Percentiles rank a stretch among this genome's conserved stretches.
phyloP scores from a whole-genome alignment of 2,797 vertebrate genomes.

The Bufotes viridis region DNA sequence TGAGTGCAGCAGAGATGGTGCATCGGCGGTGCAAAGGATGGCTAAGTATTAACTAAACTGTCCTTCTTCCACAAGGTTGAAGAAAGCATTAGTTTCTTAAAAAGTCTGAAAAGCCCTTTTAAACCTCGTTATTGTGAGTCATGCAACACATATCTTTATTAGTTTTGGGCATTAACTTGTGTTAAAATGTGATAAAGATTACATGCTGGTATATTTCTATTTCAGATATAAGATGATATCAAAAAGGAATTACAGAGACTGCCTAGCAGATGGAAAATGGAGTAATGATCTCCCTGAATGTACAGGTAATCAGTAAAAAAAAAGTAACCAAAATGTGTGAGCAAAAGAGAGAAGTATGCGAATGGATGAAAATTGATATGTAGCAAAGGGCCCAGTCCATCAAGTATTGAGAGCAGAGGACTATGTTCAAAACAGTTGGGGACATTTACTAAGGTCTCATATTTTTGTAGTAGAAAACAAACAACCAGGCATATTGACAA shows the following conservation, averaged over 20 bases:
- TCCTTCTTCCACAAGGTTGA: no score
- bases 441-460: no score
- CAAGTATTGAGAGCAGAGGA: neutral
- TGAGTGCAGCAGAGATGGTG: no score
- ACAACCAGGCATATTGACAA: no score
- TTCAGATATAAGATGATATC: constrained; percentile 17
- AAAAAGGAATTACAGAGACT: constrained; percentile 33
- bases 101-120: no score
- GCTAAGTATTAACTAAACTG: no score
- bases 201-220: neutral
- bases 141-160: neutral
- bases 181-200: neutral
- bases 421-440: neutral
- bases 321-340: neutral
- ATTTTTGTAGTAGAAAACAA: no score
- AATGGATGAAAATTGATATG: no score
- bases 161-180: neutral
- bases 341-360: no score
- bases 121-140: no score
- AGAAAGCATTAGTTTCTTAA: no score
- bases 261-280: constrained; percentile 4
- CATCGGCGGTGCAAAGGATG: no score
- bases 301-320: constrained; percentile 8
- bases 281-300: constrained; percentile 7
- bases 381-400: neutral